Evolutionary conservation across 2,797 vertebrate species (phyloP).

Genomic region (Alectoris magna): DNA sequence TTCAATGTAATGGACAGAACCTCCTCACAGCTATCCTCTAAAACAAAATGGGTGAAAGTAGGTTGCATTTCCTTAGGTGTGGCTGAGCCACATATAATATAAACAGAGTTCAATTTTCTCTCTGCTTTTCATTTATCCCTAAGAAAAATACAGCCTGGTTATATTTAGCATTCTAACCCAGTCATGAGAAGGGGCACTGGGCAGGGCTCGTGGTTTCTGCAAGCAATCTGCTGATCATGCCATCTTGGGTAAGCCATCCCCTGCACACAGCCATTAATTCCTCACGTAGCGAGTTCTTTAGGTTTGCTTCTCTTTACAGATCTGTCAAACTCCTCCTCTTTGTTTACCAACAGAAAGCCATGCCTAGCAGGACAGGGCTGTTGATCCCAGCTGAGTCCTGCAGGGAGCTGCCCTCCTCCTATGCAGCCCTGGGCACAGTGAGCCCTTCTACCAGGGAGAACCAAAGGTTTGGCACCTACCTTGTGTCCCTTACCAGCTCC

Average conservation of each 20-base stretch:
- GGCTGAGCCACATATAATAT: neutral
- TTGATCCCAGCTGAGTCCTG: neutral
- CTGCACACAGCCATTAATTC: neutral
- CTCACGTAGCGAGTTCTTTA: neutral
- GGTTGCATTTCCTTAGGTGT: slow-evolving; percentile 16
- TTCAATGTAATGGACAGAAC: neutral
- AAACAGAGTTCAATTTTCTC: neutral
- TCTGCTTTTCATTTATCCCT: slow-evolving; percentile 29
- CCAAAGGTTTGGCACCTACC: neutral
- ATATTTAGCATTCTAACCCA: slow-evolving; percentile 32
- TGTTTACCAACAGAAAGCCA: neutral
- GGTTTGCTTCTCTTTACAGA: neutral
- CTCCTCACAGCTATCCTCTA: neutral
- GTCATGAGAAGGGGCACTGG: neutral
- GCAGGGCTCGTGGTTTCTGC: slow-evolving; percentile 5
- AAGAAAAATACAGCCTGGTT: neutral
- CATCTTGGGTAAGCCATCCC: neutral
- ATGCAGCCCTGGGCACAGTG: neutral
- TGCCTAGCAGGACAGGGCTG: neutral
- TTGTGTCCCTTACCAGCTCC: neutral
- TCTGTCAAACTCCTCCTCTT: neutral
- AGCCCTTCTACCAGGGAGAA: neutral
- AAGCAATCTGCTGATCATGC: slow-evolving; percentile 18
- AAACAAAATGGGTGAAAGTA: neutral
- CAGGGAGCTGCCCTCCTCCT: neutral